phyloP scores from a whole-genome alignment of 1,140 invertebrate species.

The Venustaconcha ellipsiformis region DNA sequence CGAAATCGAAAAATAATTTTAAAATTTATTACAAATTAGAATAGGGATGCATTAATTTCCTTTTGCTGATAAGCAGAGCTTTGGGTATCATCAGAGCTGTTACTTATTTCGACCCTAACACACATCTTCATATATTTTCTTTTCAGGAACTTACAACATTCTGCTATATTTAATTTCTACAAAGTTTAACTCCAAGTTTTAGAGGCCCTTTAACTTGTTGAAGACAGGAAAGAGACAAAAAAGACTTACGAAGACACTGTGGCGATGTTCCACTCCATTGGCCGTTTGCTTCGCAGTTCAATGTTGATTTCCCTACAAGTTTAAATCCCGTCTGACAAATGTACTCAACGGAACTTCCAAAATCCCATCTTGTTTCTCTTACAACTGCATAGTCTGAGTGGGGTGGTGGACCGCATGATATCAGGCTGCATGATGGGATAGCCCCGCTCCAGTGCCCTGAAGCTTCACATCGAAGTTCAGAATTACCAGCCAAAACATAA shows the following conservation, averaged over 20 bases:
- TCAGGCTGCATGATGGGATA: slow-evolving; percentile 36
- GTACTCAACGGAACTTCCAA: slow-evolving; percentile 77
- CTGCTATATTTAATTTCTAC: too few species aligned
- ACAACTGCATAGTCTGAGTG: slow-evolving; percentile 22
- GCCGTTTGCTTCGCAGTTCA: slow-evolving; percentile 84
- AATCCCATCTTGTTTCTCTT: slow-evolving; percentile 21
- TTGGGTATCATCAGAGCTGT: too few species aligned
- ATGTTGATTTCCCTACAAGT: slow-evolving; percentile 79
- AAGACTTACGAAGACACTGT: slow-evolving; percentile 75
- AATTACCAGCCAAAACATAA: slow-evolving; percentile 70
- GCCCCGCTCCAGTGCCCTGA: slow-evolving; percentile 43
- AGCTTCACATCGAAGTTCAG: slow-evolving; percentile 33
- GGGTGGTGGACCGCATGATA: slow-evolving; percentile 47
- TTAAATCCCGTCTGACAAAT: slow-evolving; percentile 86
- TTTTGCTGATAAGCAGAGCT: too few species aligned
- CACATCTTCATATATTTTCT: too few species aligned
- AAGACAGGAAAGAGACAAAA: not conserved
- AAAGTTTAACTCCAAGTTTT: too few species aligned
- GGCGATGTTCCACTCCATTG: slow-evolving; percentile 89
- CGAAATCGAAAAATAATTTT: too few species aligned
- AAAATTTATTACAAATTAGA: too few species aligned
- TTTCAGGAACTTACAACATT: too few species aligned
- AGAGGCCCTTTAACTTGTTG: slow-evolving; percentile 7
- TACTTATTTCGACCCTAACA: too few species aligned
- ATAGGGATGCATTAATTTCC: too few species aligned